Evolutionary conservation across 2,113 vertebrate species (phyloP), one percentile per base, ranked within the genome.

Genomic region (Herpetotheres cachinnans): DNA sequence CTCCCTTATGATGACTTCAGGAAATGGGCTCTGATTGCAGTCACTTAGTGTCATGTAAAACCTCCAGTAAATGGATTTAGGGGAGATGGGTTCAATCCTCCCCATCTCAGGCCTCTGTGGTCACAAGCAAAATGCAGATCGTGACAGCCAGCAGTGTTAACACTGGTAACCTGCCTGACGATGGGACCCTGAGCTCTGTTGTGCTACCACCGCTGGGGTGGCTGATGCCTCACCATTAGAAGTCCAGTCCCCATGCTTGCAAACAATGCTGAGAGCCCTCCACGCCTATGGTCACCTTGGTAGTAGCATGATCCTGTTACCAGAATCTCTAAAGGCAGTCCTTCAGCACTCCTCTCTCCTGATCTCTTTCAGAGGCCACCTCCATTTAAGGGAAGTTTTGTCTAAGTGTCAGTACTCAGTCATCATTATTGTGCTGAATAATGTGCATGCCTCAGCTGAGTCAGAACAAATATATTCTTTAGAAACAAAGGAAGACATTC

Each of bases 381-480:
- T 66, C 47, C 63, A 2, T 18, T 58, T 93, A 42, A 30, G 8
- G 21, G 49, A 73, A 38, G 82, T 84, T 81, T 70, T 80, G 47
- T 20, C 46, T 71, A 50, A 78, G 25, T 66, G 21, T 54, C 69
- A 93, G 54, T 83, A 29, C 55, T 85, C 54, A 36, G 10, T 25
- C 52, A 47, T 91, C 44, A 58, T 38, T 70, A 36, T 19, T 91
- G 63, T 1, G 0, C 47, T 67, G 42, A 89, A 93, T 71, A 80
- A 77, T 16, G 30, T 67, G 22, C 61, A 24, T 49, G 46, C 17
- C 93, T 96, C 49, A 55, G 30, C 62, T 82, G 59, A 93, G 52
- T 93, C 93, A 94, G 83, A 94, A 72, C 44, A 92, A 82, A 78
- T 47, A 27, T 5, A 76, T 92, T 93, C 59, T 92, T 96, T 79